Percentiles rank a stretch among this genome's conserved stretches.
These are phyloP conservation scores for Entelurus aequoreus DNA, from an alignment of 2,113 vertebrate species.

Conservation along the genomic window DNA sequence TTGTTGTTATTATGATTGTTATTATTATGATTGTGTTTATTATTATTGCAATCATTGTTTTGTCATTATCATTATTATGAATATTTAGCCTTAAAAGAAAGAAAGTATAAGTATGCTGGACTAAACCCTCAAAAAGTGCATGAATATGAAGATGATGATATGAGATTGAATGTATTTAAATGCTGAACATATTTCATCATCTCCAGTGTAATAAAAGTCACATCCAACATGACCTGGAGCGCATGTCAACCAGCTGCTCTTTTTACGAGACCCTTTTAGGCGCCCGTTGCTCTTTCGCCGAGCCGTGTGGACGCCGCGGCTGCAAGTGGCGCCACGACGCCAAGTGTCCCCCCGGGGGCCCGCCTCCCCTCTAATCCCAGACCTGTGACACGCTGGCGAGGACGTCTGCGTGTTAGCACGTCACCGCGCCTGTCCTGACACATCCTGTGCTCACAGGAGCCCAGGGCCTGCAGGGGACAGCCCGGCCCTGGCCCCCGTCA, in stretches of 20 bases:
- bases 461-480: constrained; percentile 60
- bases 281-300: constrained; percentile 58
- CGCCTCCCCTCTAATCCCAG: constrained; percentile 71
- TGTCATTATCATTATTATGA: no score
- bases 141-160: no score
- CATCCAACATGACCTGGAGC: constrained; percentile 18
- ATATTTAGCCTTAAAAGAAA: no score
- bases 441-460: constrained; percentile 59
- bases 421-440: constrained; percentile 64
- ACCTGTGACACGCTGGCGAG: constrained; percentile 65
- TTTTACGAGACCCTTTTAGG: constrained; percentile 44
- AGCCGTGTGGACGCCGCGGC: constrained; percentile 34
- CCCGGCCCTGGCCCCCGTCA: constrained; percentile 64
- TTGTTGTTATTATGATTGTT: no score
- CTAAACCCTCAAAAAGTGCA: no score
- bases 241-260: constrained; percentile 56
- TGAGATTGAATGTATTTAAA: background rate
- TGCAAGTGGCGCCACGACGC: constrained; percentile 43
- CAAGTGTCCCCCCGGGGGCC: constrained; percentile 51
- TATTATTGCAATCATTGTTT: no score
- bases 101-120: no score
- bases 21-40: no score
- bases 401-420: constrained; percentile 66
- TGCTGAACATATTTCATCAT: background rate
- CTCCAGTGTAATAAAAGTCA: constrained; percentile 10